A percentile compares a stretch with the other conserved stretches of the same genome.
phyloP scores from a whole-genome alignment of 2,797 vertebrate genomes.

The Leptatherina wallacei region DNA sequence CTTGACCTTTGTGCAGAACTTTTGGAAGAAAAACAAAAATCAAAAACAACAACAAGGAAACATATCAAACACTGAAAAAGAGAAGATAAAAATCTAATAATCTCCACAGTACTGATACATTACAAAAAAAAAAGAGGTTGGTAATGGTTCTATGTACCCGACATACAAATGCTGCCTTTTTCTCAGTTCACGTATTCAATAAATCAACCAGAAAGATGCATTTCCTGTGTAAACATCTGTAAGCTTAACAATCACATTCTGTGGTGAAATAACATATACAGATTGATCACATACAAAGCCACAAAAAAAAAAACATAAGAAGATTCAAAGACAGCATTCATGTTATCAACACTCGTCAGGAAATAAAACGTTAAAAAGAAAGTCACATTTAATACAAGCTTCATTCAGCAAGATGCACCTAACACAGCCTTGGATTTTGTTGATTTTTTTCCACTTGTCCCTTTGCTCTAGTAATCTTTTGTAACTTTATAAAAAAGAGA shows the following conservation, averaged over 20 bases:
- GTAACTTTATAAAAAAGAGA: constrained; percentile 30
- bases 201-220: constrained; percentile 64
- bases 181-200: constrained; percentile 50
- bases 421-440: constrained; percentile 33
- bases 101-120: constrained; percentile 77
- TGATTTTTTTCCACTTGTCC: constrained; percentile 9
- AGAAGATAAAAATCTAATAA: constrained; percentile 60
- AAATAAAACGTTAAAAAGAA: constrained; percentile 12
- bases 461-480: constrained; percentile 22
- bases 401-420: constrained; percentile 17
- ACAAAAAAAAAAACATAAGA: constrained; percentile 52
- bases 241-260: constrained; percentile 58
- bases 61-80: constrained; percentile 68
- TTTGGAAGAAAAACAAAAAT: constrained; percentile 29
- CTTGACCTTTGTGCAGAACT: constrained; percentile 78
- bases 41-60: constrained; percentile 51
- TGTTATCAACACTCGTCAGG: constrained; percentile 35
- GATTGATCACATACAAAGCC: constrained; percentile 64
- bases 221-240: constrained; percentile 73
- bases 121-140: constrained; percentile 76
- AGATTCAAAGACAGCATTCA: constrained; percentile 56
- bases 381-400: constrained; percentile 41
- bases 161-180: constrained; percentile 55
- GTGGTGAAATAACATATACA: constrained; percentile 60
- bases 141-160: constrained; percentile 65